These are phyloP conservation scores for Drosophila mayri DNA, from an alignment of 1,140 invertebrate genomes.

Conservation along the genomic window DNA sequence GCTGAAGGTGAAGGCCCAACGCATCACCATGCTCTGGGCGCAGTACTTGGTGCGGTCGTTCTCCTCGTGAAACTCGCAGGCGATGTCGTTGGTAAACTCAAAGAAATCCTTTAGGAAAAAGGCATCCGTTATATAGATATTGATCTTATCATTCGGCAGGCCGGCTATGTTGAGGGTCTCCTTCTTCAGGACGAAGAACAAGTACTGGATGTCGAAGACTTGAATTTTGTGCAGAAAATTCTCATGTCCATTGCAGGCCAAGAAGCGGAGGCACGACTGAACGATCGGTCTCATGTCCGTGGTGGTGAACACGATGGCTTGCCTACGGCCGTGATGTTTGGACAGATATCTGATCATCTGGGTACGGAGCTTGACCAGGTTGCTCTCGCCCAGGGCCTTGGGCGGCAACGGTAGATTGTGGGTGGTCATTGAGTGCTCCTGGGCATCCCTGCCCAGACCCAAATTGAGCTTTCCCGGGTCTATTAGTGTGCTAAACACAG, in stretches of 20 bases:
- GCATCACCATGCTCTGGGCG: slow-evolving; percentile 56
- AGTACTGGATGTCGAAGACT: slow-evolving; percentile 64
- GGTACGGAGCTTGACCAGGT: slow-evolving; percentile 51
- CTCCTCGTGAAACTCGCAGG: slow-evolving; percentile 56
- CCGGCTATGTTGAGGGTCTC: slow-evolving; percentile 39
- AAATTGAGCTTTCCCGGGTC: slow-evolving; percentile 64
- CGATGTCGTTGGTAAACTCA: slow-evolving; percentile 58
- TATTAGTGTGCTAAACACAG: slow-evolving; percentile 58
- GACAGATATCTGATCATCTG: slow-evolving; percentile 50
- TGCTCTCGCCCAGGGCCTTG: slow-evolving; percentile 59
- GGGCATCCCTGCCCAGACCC: slow-evolving; percentile 57
- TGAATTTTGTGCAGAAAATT: background rate
- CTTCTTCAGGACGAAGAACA: slow-evolving; percentile 66
- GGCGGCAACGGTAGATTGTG: slow-evolving; percentile 74
- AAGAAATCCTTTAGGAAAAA: slow-evolving; percentile 61
- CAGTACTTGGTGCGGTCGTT: slow-evolving; percentile 70
- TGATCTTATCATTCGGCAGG: slow-evolving; percentile 15
- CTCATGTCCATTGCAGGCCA: slow-evolving; percentile 11
- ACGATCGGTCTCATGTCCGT: slow-evolving; percentile 57
- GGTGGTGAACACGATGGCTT: slow-evolving; percentile 54
- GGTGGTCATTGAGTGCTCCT: slow-evolving; percentile 40
- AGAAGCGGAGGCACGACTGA: slow-evolving; percentile 60
- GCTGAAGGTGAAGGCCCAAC: slow-evolving; percentile 71
- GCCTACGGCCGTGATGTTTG: background rate
- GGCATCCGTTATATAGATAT: slow-evolving; percentile 44